Percentiles rank a stretch among this genome's conserved stretches.
These are phyloP conservation scores for Hipposideros larvatus DNA, from an alignment of 2,797 vertebrate species.

Conservation along the genomic window DNA sequence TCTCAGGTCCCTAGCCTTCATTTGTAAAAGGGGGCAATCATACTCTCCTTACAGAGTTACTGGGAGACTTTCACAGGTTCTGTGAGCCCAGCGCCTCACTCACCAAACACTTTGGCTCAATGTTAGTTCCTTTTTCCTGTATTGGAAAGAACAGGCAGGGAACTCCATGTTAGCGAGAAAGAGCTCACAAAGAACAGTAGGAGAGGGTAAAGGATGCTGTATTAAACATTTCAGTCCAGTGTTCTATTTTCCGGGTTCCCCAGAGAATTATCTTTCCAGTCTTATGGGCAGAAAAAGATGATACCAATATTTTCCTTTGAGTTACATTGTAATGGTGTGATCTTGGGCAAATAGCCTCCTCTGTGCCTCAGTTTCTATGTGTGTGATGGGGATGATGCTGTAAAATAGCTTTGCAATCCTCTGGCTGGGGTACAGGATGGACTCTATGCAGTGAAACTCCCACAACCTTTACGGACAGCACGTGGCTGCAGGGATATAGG, in stretches of 20 bases:
- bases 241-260: not conserved
- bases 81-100: not conserved
- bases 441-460: not conserved
- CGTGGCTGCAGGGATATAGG: not conserved
- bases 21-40: not conserved
- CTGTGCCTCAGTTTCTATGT: conserved; percentile 42
- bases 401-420: not conserved
- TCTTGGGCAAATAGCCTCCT: not conserved
- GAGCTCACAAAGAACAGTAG: not conserved
- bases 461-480: not conserved
- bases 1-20: not conserved
- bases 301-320: not conserved
- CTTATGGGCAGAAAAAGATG: not conserved
- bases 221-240: not conserved
- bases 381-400: not conserved
- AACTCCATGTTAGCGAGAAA: not conserved
- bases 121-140: not conserved
- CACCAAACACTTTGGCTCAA: not conserved
- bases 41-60: not conserved
- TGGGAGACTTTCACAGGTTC: not conserved
- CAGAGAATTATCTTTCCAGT: not conserved
- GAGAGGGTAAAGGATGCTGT: not conserved
- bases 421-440: not conserved
- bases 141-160: not conserved
- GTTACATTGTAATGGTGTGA: not conserved